Percentiles rank a stretch among this genome's conserved stretches.
Evolutionary conservation across 2,888 invertebrate species (phyloP).

Genomic region (Spodoptera littoralis): DNA sequence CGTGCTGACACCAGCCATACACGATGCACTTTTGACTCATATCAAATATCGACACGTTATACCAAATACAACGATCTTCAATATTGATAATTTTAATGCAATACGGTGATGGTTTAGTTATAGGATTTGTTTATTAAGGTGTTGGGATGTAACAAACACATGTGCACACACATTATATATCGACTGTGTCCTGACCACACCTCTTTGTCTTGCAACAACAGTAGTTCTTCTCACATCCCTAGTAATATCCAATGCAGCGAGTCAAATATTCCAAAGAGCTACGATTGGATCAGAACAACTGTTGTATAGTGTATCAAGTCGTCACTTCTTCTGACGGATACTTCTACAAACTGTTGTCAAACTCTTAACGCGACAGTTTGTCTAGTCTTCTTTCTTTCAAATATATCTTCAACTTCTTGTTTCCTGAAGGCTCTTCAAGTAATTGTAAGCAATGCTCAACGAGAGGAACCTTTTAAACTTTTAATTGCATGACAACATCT

Average conservation of each 20-base stretch:
- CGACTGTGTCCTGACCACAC: conserved; percentile 58
- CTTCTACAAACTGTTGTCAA: conserved; percentile 18
- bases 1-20: conserved; percentile 33
- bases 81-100: conserved; percentile 38
- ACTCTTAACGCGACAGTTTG: conserved; percentile 16
- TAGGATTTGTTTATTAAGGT: conserved; percentile 45
- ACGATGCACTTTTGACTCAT: conserved; percentile 33
- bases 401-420: conserved; percentile 25
- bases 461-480: conserved; percentile 79
- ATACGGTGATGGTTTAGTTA: conserved; percentile 51
- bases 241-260: conserved; percentile 15
- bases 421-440: conserved; percentile 39
- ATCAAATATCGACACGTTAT: conserved; percentile 26
- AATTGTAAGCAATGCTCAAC: conserved; percentile 72
- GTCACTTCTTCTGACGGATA: conserved; percentile 31
- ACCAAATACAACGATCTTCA: conserved; percentile 30
- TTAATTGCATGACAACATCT: conserved; percentile 81
- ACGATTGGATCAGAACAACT: conserved; percentile 39
- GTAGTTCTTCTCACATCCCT: conserved; percentile 46
- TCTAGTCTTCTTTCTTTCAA: conserved; percentile 18
- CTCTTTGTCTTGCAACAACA: conserved; percentile 56
- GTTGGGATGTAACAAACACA: conserved; percentile 54
- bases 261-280: conserved; percentile 18
- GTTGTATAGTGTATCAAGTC: conserved; percentile 30
- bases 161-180: conserved; percentile 46